Conservation (phyloP, 2,113 vertebrate species). For the Clupea harengus region DNA sequence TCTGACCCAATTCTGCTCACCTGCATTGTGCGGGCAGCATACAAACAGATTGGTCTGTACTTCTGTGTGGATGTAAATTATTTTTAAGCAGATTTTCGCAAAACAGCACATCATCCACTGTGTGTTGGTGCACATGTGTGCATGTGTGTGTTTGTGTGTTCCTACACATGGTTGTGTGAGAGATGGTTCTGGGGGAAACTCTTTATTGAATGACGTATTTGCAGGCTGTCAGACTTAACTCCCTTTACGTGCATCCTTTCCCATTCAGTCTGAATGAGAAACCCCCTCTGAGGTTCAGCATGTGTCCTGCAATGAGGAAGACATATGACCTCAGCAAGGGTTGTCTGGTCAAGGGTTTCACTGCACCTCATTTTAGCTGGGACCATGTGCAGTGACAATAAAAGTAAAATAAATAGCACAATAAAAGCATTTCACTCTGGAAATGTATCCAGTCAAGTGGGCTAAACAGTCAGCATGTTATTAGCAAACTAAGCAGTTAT, state of each 20-base stretch:
- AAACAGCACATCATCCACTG: not conserved
- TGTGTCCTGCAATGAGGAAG: not conserved
- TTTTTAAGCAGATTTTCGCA: constrained; percentile 30
- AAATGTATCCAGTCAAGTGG: not conserved
- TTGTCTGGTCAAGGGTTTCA: not conserved
- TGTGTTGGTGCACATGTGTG: not conserved
- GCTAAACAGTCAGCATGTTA: not conserved
- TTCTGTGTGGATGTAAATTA: constrained; percentile 19
- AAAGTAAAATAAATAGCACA: not conserved
- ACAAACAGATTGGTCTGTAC: not conserved
- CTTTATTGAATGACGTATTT: constrained; percentile 39
- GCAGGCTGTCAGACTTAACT: not conserved
- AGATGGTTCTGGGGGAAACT: constrained; percentile 31
- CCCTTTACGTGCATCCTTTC: not conserved
- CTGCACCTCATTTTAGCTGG: not conserved
- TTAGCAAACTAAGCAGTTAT: not conserved
- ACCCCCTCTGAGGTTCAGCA: not conserved
- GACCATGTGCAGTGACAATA: not conserved
- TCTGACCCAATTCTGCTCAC: constrained; percentile 65
- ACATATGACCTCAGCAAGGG: not conserved
- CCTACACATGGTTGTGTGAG: not conserved
- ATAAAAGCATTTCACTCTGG: not conserved
- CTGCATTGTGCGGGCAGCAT: constrained; percentile 26
- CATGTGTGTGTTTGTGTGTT: not conserved
- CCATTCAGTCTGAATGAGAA: not conserved